Conservation (phyloP, 2,797 vertebrate genomes). For the Diplodus puntazzo region DNA sequence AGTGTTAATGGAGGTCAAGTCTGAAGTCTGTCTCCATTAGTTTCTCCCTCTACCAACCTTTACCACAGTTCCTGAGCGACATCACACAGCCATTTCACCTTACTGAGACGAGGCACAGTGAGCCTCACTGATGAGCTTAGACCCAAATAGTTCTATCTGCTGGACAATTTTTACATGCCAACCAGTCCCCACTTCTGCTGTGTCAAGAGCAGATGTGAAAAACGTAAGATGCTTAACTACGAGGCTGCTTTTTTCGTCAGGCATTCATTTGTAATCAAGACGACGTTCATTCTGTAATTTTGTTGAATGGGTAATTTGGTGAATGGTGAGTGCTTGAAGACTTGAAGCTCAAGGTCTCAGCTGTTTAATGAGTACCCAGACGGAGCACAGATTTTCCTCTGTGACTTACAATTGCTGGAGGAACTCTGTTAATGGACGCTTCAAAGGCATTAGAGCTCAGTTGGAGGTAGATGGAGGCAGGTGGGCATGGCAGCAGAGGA, state of each 20-base stretch:
- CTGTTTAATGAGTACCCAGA: not conserved
- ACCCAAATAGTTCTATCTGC: not conserved
- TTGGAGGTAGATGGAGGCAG: not conserved
- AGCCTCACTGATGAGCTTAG: not conserved
- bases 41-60: constrained; percentile 12
- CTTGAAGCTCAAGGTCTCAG: not conserved
- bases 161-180: not conserved
- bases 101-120: not conserved
- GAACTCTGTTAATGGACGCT: not conserved
- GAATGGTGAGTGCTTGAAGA: not conserved
- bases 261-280: not conserved
- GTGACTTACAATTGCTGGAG: not conserved
- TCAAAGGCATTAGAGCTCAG: constrained; percentile 3
- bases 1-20: constrained; percentile 38
- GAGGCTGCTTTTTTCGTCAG: not conserved
- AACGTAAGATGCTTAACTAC: not conserved
- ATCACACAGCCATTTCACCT: not conserved
- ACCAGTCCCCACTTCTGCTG: not conserved
- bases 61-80: constrained; percentile 4
- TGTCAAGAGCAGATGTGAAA: not conserved
- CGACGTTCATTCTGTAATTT: not conserved
- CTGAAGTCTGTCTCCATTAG: constrained; percentile 11
- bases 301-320: not conserved
- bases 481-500: not conserved
- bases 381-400: not conserved